Conservation (phyloP, 2,113 vertebrate species). For the Tetrao urogallus region DNA sequence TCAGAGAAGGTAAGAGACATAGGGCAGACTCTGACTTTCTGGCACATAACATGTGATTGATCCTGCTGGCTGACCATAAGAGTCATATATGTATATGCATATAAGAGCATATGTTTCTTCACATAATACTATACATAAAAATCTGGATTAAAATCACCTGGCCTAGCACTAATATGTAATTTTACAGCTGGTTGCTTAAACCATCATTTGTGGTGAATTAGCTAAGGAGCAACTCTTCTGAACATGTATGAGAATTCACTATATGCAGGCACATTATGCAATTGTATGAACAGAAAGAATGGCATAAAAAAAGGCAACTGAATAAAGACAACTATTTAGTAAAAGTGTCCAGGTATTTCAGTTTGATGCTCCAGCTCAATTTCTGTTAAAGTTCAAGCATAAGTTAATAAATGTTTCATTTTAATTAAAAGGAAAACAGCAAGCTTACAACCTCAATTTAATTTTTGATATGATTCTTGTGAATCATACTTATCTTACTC, state of each 20-base stretch:
- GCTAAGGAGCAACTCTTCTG: not conserved
- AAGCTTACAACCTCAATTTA: not conserved
- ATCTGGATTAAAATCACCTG: not conserved
- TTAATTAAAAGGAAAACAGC: not conserved
- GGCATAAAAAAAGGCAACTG: not conserved
- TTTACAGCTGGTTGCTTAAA: not conserved
- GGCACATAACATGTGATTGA: not conserved
- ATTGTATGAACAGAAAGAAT: not conserved
- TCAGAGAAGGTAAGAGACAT: conserved; percentile 56
- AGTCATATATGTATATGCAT: not conserved
- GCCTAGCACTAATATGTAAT: not conserved
- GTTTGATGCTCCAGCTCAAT: not conserved
- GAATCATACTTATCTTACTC: not conserved
- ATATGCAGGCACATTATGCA: not conserved
- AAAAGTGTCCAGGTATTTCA: not conserved
- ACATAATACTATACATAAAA: not conserved
- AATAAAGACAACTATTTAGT: not conserved
- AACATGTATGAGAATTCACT: not conserved
- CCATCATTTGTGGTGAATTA: not conserved
- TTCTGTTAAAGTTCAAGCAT: not conserved
- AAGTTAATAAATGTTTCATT: not conserved
- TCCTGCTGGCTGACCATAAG: not conserved
- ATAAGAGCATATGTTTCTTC: not conserved
- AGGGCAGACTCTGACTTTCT: conserved; percentile 1
- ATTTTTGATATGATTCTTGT: not conserved